Evolutionary conservation across 2,113 vertebrate species (phyloP), one percentile per base, ranked within the genome.

Genomic region (Sphaerodactylus townsendi): DNA sequence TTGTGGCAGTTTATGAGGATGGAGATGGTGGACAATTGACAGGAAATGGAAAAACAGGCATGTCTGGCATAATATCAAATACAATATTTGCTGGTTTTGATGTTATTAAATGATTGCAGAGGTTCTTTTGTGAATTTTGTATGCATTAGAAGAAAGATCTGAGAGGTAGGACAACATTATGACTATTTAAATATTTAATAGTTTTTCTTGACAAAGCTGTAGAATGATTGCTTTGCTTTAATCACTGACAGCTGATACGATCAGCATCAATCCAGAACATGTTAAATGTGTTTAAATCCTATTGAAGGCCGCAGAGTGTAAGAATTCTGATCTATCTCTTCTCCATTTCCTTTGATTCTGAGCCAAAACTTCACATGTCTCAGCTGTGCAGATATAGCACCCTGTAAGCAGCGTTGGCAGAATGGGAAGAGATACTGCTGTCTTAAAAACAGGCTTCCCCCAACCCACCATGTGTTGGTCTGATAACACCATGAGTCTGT

Each of bases 11-110:
- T 79, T 99, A 99, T 0, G 96, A 96, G 33, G 99, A 99, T 84
- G 98, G 97, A 35, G 96, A 97, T 35, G 99, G 98, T 41, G 96
- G 97, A 4, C 95, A 96, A 21, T 93, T 99, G 56, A 97, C 93
- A 10, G 98, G 98, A 81, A 97, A 96, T 71, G 99, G 98, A 89
- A 97, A 95, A 79, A 99, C 99, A 92, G 95, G 99, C 99, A 92
- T 93, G 73, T 88, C 73, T 64, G 6, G 80, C 85, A 80, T 75
- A 66, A 46, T 78, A 13, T 5, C 82, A 4, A 21, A 30, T 44
- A 23, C 75, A 69, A 0, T 35, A 85, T 72, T 62, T 35, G 33
- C 14, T 44, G 21, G 64, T 64, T 72, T 50, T n/a, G 15, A 23
- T 71, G 44, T n/a, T 50, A 56, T 62, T 39, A 66, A 77, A 83